These are phyloP conservation scores for Hydrophis major DNA, from an alignment of 2,797 vertebrate species.

Conservation along the genomic window DNA sequence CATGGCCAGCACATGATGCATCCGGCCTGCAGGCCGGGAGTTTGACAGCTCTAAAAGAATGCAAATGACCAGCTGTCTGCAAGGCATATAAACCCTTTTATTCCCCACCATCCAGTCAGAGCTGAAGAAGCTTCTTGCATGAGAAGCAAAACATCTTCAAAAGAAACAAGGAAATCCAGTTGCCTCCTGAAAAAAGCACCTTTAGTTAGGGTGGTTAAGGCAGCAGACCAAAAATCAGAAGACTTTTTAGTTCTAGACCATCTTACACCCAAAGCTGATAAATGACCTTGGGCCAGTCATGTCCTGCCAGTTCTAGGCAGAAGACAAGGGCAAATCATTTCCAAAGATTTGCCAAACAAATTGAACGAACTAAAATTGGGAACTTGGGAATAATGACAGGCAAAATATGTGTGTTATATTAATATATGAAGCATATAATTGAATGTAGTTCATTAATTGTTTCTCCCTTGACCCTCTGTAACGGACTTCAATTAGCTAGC, in stretches of 20 bases:
- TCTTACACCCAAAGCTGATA: background rate
- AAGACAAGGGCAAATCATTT: background rate
- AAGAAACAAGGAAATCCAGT: too few relatives aligned
- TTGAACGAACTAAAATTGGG: too few relatives aligned
- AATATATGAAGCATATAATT: background rate
- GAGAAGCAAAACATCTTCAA: too few relatives aligned
- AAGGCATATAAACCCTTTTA: too few relatives aligned
- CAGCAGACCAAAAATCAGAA: background rate
- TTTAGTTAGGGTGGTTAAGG: background rate
- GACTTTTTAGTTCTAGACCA: background rate
- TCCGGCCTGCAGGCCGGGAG: too few relatives aligned
- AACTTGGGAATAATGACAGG: background rate
- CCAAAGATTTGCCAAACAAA: background rate
- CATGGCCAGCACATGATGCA: too few relatives aligned
- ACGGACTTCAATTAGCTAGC: background rate
- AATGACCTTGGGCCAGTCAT: background rate
- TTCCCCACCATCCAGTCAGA: too few relatives aligned
- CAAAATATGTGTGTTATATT: background rate
- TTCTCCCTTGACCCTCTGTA: background rate
- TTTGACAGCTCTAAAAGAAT: too few relatives aligned
- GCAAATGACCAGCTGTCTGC: too few relatives aligned
- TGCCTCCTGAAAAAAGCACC: too few relatives aligned
- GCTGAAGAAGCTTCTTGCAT: too few relatives aligned
- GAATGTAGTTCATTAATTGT: background rate
- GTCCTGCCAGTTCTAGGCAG: background rate